phyloP scores from a whole-genome alignment of 1,140 invertebrate genomes.

The Pseudachorutes palmiensis region DNA sequence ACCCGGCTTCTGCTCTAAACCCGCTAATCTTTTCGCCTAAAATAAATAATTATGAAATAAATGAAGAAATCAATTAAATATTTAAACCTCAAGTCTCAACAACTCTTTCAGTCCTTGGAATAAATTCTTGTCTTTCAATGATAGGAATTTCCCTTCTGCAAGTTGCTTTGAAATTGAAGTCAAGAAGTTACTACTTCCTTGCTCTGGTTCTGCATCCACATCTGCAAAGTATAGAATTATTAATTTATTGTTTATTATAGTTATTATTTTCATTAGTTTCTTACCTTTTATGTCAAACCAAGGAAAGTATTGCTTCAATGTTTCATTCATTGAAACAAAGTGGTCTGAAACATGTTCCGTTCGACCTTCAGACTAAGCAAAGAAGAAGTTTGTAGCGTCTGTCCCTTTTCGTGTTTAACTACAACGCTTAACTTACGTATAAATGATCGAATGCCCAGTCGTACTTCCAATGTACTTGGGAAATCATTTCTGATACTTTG shows the following conservation, averaged over 20 bases:
- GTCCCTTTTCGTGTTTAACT: no score
- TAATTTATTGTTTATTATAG: no score
- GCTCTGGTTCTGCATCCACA: no score
- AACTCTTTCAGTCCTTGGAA: slow-evolving; percentile 16
- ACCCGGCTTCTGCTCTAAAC: neutral
- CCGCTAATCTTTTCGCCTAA: neutral
- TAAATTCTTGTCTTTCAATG: slow-evolving; percentile 11
- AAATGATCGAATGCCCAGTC: slow-evolving; percentile 18
- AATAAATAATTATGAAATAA: no score
- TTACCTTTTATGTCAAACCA: slow-evolving; percentile 4
- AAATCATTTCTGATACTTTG: slow-evolving; percentile 16
- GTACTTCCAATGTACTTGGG: slow-evolving; percentile 23
- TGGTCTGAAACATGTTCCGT: neutral
- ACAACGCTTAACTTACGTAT: slow-evolving; percentile 21
- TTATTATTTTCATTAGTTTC: slow-evolving; percentile 7
- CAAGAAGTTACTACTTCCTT: no score
- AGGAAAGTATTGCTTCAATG: slow-evolving; percentile 3
- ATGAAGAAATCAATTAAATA: neutral
- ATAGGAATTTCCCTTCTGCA: no score
- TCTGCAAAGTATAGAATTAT: no score
- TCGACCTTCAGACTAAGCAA: neutral
- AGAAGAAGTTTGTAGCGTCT: neutral
- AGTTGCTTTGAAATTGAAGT: no score
- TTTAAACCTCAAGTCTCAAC: neutral
- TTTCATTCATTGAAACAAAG: neutral